Conservation (phyloP, 2,888 invertebrate species). For the Halocaridina rubra region DNA sequence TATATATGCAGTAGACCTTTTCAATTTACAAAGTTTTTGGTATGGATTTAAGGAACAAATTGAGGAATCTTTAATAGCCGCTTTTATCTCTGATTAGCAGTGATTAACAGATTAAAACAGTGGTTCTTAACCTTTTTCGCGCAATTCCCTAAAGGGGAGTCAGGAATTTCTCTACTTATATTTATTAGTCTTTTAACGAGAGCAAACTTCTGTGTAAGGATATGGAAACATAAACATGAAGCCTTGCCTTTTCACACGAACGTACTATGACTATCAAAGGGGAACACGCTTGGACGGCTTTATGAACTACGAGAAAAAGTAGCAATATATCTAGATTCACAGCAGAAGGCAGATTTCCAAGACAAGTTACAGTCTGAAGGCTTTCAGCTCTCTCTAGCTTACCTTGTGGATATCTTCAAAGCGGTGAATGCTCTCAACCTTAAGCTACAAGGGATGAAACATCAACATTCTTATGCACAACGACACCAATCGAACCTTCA, state of each 20-base stretch:
- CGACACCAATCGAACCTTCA: not conserved
- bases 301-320: constrained; percentile 25
- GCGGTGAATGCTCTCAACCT: not conserved
- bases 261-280: not conserved
- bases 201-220: constrained; percentile 10
- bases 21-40: too few relatives aligned
- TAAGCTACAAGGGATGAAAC: not conserved
- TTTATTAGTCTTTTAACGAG: too few relatives aligned
- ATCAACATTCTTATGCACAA: not conserved
- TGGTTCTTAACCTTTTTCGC: too few relatives aligned
- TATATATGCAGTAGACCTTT: too few relatives aligned
- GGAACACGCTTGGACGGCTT: constrained; percentile 14
- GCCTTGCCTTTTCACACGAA: constrained; percentile 17
- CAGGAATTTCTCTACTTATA: too few relatives aligned
- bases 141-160: too few relatives aligned
- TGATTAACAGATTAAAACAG: too few relatives aligned
- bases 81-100: too few relatives aligned
- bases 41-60: too few relatives aligned
- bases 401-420: not conserved
- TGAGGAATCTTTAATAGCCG: too few relatives aligned
- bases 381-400: constrained; percentile 24
- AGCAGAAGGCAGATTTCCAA: constrained; percentile 9
- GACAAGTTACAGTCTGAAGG: constrained; percentile 24
- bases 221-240: not conserved
- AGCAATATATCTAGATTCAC: constrained; percentile 10